A percentile compares a stretch with the other conserved stretches of the same genome.
Evolutionary conservation across 1,140 invertebrate genomes (phyloP).

Genomic region (Ceratina japonica): DNA sequence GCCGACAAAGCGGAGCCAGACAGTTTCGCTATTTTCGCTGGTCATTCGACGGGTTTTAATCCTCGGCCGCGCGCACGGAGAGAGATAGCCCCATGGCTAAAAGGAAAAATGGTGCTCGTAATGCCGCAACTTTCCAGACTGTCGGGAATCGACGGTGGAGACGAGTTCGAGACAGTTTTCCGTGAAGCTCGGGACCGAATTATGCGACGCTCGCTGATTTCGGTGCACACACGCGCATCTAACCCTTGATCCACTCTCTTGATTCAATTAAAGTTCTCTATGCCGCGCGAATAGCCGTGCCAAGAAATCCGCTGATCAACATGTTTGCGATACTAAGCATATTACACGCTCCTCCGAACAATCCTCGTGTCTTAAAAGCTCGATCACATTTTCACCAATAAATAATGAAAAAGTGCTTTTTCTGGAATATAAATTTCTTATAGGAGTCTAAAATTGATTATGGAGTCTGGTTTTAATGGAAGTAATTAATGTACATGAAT

Average conservation of each 20-base stretch:
- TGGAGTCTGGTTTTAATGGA: no score
- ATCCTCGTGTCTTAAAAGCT: no score
- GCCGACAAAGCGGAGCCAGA: conserved; percentile 34
- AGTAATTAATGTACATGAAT: no score
- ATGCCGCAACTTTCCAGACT: conserved; percentile 62
- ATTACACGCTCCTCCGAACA: no score
- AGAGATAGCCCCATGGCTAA: conserved; percentile 19
- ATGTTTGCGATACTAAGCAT: neutral
- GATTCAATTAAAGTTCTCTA: conserved; percentile 52
- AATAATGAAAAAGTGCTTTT: no score
- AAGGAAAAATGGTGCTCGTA: conserved; percentile 56
- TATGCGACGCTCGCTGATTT: conserved; percentile 51
- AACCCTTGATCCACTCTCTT: conserved; percentile 20
- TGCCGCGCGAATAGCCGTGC: conserved; percentile 19
- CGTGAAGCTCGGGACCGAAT: conserved; percentile 55
- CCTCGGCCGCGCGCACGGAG: conserved; percentile 1
- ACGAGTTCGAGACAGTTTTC: conserved; percentile 58
- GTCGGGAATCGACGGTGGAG: conserved; percentile 47
- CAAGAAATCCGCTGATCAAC: conserved; percentile 18
- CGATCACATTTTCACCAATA: no score
- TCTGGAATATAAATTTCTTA: no score
- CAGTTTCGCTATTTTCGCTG: conserved; percentile 52
- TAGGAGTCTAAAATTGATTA: no score
- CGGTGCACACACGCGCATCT: conserved; percentile 20
- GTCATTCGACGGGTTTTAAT: conserved; percentile 56